Conservation (phyloP, 2,888 invertebrate species). For the Aspidiotus destructor region DNA sequence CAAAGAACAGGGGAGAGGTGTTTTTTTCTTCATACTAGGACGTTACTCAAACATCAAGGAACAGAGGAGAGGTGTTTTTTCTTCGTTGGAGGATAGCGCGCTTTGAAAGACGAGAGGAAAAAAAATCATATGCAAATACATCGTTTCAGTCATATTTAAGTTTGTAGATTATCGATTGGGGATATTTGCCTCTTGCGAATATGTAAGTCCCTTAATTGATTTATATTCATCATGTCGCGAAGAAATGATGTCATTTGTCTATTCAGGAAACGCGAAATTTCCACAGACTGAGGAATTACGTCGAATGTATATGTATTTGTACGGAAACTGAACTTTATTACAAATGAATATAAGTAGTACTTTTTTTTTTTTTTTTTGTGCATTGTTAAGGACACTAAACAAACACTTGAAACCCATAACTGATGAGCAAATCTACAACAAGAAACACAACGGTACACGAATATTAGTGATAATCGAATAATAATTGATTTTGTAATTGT, state of each 20-base stretch:
- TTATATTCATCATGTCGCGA: background rate
- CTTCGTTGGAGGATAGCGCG: background rate
- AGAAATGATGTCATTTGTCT: background rate
- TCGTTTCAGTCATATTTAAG: background rate
- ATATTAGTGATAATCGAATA: no score
- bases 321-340: no score
- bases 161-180: background rate
- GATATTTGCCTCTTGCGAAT: background rate
- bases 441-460: no score
- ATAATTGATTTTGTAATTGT: no score
- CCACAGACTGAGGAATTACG: background rate
- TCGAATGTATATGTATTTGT: no score
- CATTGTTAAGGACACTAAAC: no score
- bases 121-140: background rate
- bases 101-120: background rate
- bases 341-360: no score
- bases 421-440: no score
- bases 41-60: background rate
- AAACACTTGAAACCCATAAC: no score
- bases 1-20: background rate
- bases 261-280: background rate
- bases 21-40: background rate
- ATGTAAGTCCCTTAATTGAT: background rate
- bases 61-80: background rate
- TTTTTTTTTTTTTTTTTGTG: no score